Base-by-base conservation (phyloP, 2,888 invertebrate species). In the Himalopsyche tibetana region DNA sequence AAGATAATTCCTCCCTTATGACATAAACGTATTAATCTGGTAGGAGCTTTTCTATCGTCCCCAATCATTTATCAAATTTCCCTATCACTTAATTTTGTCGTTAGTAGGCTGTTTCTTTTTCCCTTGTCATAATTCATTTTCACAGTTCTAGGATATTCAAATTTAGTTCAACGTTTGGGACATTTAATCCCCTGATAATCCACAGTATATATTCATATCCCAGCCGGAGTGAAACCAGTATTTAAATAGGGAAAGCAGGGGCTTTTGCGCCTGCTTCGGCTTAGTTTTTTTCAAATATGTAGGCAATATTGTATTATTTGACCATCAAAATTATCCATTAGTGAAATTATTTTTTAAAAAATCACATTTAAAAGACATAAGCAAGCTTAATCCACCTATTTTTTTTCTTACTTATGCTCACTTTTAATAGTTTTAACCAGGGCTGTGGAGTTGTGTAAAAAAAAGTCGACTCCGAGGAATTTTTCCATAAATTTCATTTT, bases 81-180 rank as follows among this genome's bases (percentile, higher is more conserved):
- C 86, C 85, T 83, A 85, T 88, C 86, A 86, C 86, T 86, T 88
- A 86, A 86, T 86, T 86, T 88, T 82, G 88, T 85, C 86, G 86
- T 85, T 85, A 85, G 88, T 82, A 83, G 79, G 45, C 79, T 80
- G 55, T 69, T 82, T 69, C 74, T 85, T 85, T 85, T 84, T 85
- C 85, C 86, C 74, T 74, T 82, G 85, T 88, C 88, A 88, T 88
- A 88, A 88, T 88, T 86, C 88, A 86, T 88, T 88, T 85, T 86
- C 86, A 80, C 86, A 82, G 84, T 86, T 55, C 83, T 69, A 82
- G 84, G 86, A 88, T 86, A 88, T 88, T 88, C 88, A 86, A 88
- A 88, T 88, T 85, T 28, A 83, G 86, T 42, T 83, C 82, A 82
- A 83, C 79, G 80, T 82, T 87, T 63, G 69, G 86, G 80, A 83